phyloP scores from a whole-genome alignment of 2,113 vertebrate species.

The Sakesphorus luctuosus region DNA sequence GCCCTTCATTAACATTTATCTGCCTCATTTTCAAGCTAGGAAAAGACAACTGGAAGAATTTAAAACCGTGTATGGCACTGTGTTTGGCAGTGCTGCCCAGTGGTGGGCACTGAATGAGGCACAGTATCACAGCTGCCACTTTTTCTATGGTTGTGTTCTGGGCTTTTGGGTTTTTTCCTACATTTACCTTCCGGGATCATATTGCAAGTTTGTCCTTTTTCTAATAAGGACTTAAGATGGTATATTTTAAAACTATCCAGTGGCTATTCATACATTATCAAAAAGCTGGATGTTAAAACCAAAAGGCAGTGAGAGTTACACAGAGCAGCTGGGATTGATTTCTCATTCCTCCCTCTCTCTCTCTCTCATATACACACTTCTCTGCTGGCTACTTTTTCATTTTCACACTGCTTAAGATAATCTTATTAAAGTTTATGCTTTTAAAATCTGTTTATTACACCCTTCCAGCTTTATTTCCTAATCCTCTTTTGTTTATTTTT shows the following conservation, averaged over 20 bases:
- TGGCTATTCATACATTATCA: slow-evolving; percentile 1
- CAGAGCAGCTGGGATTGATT: background rate
- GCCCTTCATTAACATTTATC: background rate
- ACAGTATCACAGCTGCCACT: background rate
- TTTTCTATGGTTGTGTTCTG: background rate
- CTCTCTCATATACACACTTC: background rate
- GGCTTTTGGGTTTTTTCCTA: background rate
- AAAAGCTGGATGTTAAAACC: slow-evolving; percentile 14
- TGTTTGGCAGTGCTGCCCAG: background rate
- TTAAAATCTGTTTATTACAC: slow-evolving; percentile 15
- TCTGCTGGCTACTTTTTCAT: background rate
- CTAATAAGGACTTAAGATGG: background rate
- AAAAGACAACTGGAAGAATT: background rate
- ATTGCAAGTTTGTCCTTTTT: background rate
- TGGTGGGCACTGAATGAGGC: background rate
- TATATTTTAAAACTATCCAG: background rate
- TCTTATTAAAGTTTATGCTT: background rate
- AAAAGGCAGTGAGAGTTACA: background rate
- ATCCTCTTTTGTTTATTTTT: background rate
- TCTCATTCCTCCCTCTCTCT: background rate
- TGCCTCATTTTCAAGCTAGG: background rate
- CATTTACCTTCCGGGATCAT: background rate
- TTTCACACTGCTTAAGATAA: background rate
- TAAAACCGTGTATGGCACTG: fast-evolving
- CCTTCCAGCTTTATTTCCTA: background rate